Evolutionary conservation across 2,797 vertebrate genomes (phyloP).

Genomic region (Anas flavirostris): DNA sequence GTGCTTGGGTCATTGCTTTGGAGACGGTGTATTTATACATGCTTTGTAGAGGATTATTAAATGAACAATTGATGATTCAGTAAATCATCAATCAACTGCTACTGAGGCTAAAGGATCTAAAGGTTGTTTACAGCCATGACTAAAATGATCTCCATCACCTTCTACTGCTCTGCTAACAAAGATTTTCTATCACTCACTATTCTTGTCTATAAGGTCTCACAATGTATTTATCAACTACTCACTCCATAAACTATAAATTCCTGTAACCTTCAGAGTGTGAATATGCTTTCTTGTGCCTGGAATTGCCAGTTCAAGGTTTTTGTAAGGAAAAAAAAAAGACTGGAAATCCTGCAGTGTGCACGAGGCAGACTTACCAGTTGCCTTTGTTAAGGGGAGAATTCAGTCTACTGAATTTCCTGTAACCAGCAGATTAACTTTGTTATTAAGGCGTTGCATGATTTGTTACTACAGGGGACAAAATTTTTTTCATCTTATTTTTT

Average conservation of each 20-base stretch:
- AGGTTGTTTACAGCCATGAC: background rate
- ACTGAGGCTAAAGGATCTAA: background rate
- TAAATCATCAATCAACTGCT: background rate
- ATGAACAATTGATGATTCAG: background rate
- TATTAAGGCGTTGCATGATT: background rate
- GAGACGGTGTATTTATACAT: background rate
- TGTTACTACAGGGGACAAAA: constrained; percentile 11
- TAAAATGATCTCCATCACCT: constrained; percentile 1
- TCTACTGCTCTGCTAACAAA: background rate
- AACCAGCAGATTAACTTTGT: background rate
- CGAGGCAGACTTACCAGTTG: background rate
- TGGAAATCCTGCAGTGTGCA: background rate
- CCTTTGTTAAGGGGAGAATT: background rate
- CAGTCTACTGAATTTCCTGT: background rate
- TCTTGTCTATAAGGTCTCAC: background rate
- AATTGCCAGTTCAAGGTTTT: background rate
- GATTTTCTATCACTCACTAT: background rate
- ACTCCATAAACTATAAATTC: background rate
- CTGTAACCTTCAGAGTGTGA: background rate
- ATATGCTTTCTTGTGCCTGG: background rate
- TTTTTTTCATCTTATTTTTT: background rate
- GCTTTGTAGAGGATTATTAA: background rate
- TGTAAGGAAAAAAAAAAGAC: background rate
- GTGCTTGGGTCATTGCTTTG: background rate
- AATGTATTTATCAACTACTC: background rate